Conservation (phyloP, 2,113 vertebrate genomes). For the Tretioscincus oriximinensis region DNA sequence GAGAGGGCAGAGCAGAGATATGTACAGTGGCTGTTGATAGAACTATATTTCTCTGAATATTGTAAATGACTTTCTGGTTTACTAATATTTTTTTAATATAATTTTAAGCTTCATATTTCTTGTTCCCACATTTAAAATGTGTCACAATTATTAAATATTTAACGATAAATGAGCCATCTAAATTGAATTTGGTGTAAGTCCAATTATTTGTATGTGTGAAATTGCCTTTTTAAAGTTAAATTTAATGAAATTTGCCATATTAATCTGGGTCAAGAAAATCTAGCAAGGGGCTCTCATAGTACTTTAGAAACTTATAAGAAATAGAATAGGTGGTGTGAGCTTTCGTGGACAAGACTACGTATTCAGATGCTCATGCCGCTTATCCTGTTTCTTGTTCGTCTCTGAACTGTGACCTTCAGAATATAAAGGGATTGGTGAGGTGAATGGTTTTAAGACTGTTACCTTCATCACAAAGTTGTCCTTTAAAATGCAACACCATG, state of each 20-base stretch:
- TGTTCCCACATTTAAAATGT: neutral
- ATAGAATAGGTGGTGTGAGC: no score
- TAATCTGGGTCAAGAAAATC: no score
- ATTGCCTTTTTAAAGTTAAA: neutral
- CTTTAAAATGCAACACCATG: neutral
- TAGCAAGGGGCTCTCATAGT: no score
- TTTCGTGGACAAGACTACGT: no score
- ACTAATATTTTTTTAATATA: neutral
- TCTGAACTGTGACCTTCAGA: neutral
- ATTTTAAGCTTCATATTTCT: neutral
- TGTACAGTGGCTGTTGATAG: rapidly evolving
- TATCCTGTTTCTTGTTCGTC: neutral
- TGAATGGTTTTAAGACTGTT: neutral
- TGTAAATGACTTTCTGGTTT: neutral
- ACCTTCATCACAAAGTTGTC: neutral
- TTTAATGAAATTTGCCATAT: no score
- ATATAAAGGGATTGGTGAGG: neutral
- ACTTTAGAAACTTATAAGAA: no score
- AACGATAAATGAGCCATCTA: neutral
- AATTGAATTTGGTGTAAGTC: neutral
- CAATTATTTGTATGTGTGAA: neutral
- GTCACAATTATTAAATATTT: neutral
- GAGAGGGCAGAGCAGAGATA: no score
- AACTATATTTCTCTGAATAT: neutral
- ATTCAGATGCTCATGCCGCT: no score